These are phyloP conservation scores for Cyclophora punctaria DNA, from an alignment of 2,888 invertebrate species.

Conservation along the genomic window DNA sequence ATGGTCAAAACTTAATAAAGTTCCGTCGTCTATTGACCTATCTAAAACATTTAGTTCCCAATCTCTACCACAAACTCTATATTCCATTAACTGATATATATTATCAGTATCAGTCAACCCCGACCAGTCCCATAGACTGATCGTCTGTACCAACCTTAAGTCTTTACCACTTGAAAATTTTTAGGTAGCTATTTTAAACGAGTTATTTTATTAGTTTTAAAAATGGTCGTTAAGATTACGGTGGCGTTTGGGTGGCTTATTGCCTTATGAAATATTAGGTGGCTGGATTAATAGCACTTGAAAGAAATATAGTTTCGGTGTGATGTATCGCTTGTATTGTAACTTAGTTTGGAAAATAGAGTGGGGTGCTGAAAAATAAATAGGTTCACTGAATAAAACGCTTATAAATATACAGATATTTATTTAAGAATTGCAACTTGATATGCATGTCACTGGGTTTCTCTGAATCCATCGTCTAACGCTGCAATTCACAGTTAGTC, in stretches of 20 bases:
- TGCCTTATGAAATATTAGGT: slow-evolving; percentile 64
- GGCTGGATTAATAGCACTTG: slow-evolving; percentile 52
- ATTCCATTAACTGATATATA: too few species aligned
- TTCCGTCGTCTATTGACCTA: too few species aligned
- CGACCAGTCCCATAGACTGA: too few species aligned
- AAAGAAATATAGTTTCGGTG: slow-evolving; percentile 38
- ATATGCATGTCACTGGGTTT: too few species aligned
- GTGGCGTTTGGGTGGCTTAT: slow-evolving; percentile 53
- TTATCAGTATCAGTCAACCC: too few species aligned
- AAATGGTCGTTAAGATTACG: slow-evolving; percentile 73
- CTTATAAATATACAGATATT: too few species aligned
- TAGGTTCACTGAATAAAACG: background rate
- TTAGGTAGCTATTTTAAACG: slow-evolving; percentile 72
- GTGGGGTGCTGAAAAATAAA: slow-evolving; percentile 2
- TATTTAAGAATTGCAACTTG: too few species aligned
- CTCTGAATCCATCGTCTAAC: too few species aligned
- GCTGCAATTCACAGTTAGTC: too few species aligned
- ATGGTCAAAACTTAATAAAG: too few species aligned
- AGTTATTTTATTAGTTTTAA: slow-evolving; percentile 71
- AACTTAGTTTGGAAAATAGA: slow-evolving; percentile 1
- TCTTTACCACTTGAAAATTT: slow-evolving; percentile 48
- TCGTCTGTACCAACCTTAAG: slow-evolving; percentile 14
- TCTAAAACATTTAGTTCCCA: too few species aligned
- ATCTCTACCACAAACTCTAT: too few species aligned
- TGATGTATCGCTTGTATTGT: slow-evolving; percentile 28